Base-by-base conservation (phyloP, 2,888 invertebrate species). In the Tachystola acroxantha region DNA sequence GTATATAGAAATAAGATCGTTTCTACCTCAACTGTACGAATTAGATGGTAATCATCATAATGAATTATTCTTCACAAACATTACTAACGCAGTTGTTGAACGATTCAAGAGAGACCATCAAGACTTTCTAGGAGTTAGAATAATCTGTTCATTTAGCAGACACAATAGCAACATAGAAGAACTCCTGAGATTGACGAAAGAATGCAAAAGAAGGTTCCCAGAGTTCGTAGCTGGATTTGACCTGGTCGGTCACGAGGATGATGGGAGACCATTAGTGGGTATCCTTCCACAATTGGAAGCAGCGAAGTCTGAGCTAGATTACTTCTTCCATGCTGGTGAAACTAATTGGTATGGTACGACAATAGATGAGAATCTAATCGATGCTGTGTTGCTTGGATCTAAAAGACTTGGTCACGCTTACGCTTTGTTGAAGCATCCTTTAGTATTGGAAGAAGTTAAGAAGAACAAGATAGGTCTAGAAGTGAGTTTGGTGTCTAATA, bases 301-400 rank as follows among this genome's bases (percentile, higher is more conserved):
- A 28, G 64, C 87, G 10, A 69, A 84, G 0, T 65, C 86, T 0
- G 66, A 87, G 2, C 67, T 94, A 4, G 85, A 91, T 35, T 92
- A 90, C 52, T 94, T 91, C 57, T 93, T 95, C 46, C 95, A 95
- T 58, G 93, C 94, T 0, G 95, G 94, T 0, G 95, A 95, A 76
- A 94, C 95, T 0, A 91, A 93, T 57, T 93, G 93, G 93, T 89
- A 87, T 54, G 93, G 91, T 4, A 76, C 76, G 3, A 64, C 72
- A 0, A 88, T 90, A 0, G 95, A 95, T 60, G 89, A 92, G 48
- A 95, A 95, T 69, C 59, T 95, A 30, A 68, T 93, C 20, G 95
- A 95, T 54, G 95, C 94, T 0, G 77, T 95, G 11, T 69, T 93
- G 5, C 70, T 95, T 13, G 92, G 92, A 25, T 81, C 92, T 0